These are phyloP conservation scores for Rhynchopsitta pachyrhyncha DNA, from an alignment of 2,113 vertebrate species.

Conservation along the genomic window DNA sequence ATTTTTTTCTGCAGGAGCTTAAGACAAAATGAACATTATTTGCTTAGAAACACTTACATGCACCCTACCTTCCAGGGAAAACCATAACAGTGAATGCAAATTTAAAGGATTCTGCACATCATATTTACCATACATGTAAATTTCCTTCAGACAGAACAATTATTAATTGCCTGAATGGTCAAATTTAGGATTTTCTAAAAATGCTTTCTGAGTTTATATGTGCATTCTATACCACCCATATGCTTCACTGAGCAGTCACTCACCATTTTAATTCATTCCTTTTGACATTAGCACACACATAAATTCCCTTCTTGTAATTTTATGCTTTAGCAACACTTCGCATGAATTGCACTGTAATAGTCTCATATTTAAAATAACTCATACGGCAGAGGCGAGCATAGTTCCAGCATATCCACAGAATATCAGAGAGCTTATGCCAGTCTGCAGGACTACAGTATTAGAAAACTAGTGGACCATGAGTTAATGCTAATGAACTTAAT, in stretches of 20 bases:
- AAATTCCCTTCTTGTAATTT: constrained; percentile 8
- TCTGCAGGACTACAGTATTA: not conserved
- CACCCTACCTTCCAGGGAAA: not conserved
- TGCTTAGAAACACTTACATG: not conserved
- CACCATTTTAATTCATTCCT: not conserved
- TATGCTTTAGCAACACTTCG: not conserved
- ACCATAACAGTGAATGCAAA: not conserved
- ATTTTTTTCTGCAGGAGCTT: not conserved
- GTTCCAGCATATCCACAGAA: not conserved
- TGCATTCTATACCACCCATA: not conserved
- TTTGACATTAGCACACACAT: not conserved
- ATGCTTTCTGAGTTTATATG: not conserved
- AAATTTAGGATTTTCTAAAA: not conserved
- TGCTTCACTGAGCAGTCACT: not conserved
- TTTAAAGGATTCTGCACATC: not conserved
- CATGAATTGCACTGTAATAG: not conserved
- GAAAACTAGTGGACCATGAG: not conserved
- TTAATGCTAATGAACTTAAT: not conserved
- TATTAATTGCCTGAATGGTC: not conserved
- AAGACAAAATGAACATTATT: constrained; percentile 7
- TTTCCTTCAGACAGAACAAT: not conserved
- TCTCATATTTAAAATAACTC: constrained; percentile 13
- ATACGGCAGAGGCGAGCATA: not conserved
- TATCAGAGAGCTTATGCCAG: not conserved
- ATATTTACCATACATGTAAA: not conserved